Percentiles rank a stretch among this genome's conserved stretches.
These are phyloP conservation scores for Gopherus evgoodei DNA, from an alignment of 2,113 vertebrate species.

Conservation along the genomic window DNA sequence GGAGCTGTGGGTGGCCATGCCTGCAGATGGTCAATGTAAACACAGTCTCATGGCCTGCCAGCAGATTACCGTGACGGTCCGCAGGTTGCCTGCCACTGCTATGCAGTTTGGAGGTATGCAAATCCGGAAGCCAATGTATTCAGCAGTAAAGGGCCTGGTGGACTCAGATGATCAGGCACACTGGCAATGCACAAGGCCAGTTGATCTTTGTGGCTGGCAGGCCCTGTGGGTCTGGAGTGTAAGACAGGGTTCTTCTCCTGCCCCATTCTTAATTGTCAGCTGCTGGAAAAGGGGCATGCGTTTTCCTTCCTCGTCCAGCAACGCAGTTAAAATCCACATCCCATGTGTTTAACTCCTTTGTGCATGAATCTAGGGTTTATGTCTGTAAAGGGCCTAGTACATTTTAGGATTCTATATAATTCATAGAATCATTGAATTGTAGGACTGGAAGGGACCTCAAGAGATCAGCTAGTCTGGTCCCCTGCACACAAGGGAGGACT, in stretches of 20 bases:
- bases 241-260: neutral
- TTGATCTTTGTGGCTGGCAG: neutral
- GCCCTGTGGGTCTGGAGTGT: neutral
- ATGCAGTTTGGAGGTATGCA: neutral
- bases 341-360: neutral
- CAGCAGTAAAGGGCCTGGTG: fast-evolving
- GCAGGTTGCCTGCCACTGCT: too few species aligned
- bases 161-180: neutral
- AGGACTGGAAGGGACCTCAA: neutral
- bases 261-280: neutral
- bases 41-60: too few species aligned
- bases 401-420: neutral
- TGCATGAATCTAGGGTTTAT: neutral
- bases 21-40: too few species aligned
- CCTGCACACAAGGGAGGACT: too few species aligned
- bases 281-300: neutral
- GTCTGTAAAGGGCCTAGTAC: neutral
- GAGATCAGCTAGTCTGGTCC: neutral
- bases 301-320: neutral
- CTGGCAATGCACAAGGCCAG: fast-evolving
- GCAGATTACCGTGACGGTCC: too few species aligned
- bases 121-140: neutral
- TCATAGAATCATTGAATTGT: neutral
- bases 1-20: too few species aligned
- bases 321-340: fast-evolving